Percentiles rank a stretch among this genome's conserved stretches.
These are phyloP conservation scores for Monodelphis domestica DNA, from an alignment of 2,797 vertebrate species.

Conservation along the genomic window DNA sequence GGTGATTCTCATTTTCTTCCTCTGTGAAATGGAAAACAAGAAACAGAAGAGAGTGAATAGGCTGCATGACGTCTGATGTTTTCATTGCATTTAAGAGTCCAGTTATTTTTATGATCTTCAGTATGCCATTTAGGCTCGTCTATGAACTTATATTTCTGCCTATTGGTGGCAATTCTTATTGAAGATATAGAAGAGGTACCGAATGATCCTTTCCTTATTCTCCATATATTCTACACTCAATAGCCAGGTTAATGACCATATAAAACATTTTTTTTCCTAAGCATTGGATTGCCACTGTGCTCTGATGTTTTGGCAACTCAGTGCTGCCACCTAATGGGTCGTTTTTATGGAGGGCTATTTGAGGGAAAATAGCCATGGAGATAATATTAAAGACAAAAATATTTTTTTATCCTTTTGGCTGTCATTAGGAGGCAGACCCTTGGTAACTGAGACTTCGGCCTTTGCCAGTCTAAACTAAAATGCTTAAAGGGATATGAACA, in stretches of 20 bases:
- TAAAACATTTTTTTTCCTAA: background rate
- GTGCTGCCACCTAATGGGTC: conserved; percentile 81
- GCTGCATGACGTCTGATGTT: background rate
- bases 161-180: background rate
- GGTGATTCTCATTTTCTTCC: background rate
- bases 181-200: background rate
- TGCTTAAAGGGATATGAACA: background rate
- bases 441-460: background rate
- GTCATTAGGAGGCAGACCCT: background rate
- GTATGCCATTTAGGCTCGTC: background rate
- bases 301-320: conserved; percentile 17
- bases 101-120: background rate
- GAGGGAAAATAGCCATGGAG: background rate
- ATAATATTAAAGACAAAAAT: background rate
- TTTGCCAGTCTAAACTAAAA: background rate
- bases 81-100: background rate
- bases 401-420: background rate
- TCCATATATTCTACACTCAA: conserved; percentile 16
- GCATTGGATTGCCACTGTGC: fast-evolving
- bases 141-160: background rate
- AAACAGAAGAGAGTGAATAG: background rate
- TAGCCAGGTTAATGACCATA: conserved; percentile 31
- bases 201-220: background rate
- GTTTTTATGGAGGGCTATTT: background rate
- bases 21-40: background rate